Evolutionary conservation across 2,113 vertebrate genomes (phyloP), one percentile per base, ranked within the genome.

Genomic region (Onychostruthus taczanowskii): DNA sequence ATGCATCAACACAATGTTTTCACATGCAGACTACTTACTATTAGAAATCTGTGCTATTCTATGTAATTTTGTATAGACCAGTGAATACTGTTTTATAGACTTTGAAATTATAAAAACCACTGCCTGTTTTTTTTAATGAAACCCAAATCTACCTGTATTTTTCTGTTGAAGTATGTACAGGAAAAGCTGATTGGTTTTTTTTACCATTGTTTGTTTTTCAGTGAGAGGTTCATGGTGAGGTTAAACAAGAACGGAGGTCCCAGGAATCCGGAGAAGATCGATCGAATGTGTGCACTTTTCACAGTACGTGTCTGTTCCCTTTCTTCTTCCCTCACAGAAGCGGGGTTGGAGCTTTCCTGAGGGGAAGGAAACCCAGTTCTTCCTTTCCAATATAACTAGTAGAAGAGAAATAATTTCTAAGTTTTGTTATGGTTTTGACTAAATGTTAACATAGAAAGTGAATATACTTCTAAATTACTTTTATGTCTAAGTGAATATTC

Each of bases 221-320:
- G 99, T 92, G 99, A 99, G 98, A 99, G 98, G 92, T 99, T 99
- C 97, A 98, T 99, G 98, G 99, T 99, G 97, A 99, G 98, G 97
- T 97, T 99, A 87, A 99, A 99, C 98, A 99, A 99, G 98, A 99
- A 99, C 7, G 99, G 99, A 95, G 99, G 99, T 78, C 99, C 99
- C 94, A 99, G 99, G 97, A 99, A 99, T 90, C 99, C 99, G 8
- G 99, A 99, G 97, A 99, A 99, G 96, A 98, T 98, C 70, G 99
- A 99, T 90, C 98, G 99, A 56, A 98, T 99, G 96, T 99, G 99
- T 95, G 99, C 99, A 13, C 98, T 99, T 94, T 99, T 99, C 97
- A 99, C 99, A 96, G 99, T 99, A 98, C 87, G 97, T 98, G 68
- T 62, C 74, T 77, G 55, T 87, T 97, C 49, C 93, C 68, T 95